Evolutionary conservation across 1,140 invertebrate species (phyloP).

Genomic region (Meteorus sp.): DNA sequence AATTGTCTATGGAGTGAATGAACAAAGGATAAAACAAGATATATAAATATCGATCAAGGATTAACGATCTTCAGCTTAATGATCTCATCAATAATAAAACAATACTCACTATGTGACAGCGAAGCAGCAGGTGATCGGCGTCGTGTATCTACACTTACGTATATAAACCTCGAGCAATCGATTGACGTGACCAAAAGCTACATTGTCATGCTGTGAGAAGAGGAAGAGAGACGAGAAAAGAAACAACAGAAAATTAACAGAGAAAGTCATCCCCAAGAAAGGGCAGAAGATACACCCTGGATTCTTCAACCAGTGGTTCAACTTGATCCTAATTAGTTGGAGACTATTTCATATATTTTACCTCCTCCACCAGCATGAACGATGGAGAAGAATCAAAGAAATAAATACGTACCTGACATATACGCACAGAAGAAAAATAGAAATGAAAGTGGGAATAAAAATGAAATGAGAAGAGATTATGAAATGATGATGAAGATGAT

Average conservation of each 20-base stretch:
- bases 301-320: conserved; percentile 13
- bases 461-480: too few species aligned
- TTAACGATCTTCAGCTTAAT: conserved; percentile 8
- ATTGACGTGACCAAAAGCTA: not conserved
- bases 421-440: too few species aligned
- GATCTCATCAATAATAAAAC: conserved; percentile 13
- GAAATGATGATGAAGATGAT: too few species aligned
- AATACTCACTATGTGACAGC: not conserved
- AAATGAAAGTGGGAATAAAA: too few species aligned
- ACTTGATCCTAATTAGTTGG: conserved; percentile 30
- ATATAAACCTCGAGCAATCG: too few species aligned
- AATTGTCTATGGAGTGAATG: too few species aligned
- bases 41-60: not conserved
- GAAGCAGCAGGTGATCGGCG: conserved; percentile 10
- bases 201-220: conserved; percentile 2
- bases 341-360: conserved; percentile 18
- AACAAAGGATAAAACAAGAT: not conserved
- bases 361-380: not conserved
- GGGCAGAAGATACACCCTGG: conserved; percentile 4
- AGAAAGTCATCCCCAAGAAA: conserved; percentile 5
- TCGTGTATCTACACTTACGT: not conserved
- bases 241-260: not conserved
- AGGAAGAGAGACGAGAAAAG: not conserved
- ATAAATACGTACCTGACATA: too few species aligned
- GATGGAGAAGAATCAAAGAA: conserved; percentile 8